Percentiles rank a stretch among this genome's conserved stretches.
phyloP scores from a whole-genome alignment of 37 sponge, comb jelly and placozoan genomes.

The Beroe ovata region DNA sequence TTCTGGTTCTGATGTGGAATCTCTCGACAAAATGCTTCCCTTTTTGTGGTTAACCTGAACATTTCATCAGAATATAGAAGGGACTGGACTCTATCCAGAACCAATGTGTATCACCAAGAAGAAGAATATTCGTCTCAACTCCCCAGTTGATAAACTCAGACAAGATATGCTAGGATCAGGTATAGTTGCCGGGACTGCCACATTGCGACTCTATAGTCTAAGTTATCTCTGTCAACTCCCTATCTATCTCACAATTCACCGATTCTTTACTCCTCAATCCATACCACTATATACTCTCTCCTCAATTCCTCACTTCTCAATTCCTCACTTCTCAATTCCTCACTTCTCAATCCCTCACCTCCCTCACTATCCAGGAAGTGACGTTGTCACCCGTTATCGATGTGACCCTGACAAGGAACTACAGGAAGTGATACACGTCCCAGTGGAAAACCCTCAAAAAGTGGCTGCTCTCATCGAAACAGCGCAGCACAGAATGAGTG shows the following conservation, averaged over 20 bases:
- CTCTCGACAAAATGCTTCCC: too few relatives aligned
- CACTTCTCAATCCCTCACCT: too few relatives aligned
- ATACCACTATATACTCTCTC: too few relatives aligned
- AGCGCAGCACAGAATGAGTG: slow-evolving; percentile 60
- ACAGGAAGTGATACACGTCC: slow-evolving; percentile 13
- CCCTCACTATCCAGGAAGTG: slow-evolving; percentile 32
- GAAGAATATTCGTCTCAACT: slow-evolving; percentile 44
- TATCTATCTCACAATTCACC: too few relatives aligned
- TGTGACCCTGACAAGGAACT: slow-evolving; percentile 64
- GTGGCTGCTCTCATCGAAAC: slow-evolving; percentile 47
- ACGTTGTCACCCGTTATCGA: slow-evolving; percentile 1
- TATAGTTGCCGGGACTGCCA: too few relatives aligned
- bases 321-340: too few relatives aligned
- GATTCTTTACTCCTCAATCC: too few relatives aligned
- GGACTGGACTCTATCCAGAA: slow-evolving; percentile 57
- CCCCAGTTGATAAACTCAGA: slow-evolving; percentile 44
- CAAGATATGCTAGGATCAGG: slow-evolving; percentile 58
- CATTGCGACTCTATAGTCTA: too few relatives aligned
- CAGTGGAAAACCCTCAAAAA: slow-evolving; percentile 56
- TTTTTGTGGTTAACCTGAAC: too few relatives aligned
- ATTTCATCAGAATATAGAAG: slow-evolving; percentile 43
- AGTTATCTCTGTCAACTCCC: too few relatives aligned
- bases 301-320: too few relatives aligned
- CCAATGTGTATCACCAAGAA: not conserved
- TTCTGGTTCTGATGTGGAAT: too few relatives aligned